Evolutionary conservation across 1,140 invertebrate genomes (phyloP).

Genomic region (Drosophila persimilis): DNA sequence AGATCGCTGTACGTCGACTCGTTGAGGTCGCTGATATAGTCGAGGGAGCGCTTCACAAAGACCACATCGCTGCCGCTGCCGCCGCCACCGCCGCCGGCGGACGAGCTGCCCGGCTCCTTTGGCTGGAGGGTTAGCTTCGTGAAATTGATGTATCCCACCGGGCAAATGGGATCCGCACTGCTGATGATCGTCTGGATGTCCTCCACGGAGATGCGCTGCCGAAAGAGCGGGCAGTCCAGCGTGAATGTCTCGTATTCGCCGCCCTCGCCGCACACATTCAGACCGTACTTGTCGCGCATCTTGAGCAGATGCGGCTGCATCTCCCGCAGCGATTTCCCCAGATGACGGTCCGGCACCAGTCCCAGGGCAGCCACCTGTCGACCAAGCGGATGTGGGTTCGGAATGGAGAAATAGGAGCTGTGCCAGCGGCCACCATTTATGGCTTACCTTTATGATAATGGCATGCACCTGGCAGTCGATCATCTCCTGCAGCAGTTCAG

Average conservation of each 20-base stretch:
- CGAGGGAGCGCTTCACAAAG: slow-evolving; percentile 84
- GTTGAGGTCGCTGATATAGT: slow-evolving; percentile 86
- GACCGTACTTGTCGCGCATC: slow-evolving; percentile 96
- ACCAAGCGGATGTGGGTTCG: background rate
- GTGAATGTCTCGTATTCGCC: slow-evolving; percentile 99
- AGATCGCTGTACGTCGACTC: slow-evolving; percentile 86
- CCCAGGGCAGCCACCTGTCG: slow-evolving; percentile 92
- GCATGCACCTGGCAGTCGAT: slow-evolving; percentile 95
- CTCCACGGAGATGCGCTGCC: slow-evolving; percentile 94
- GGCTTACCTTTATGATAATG: slow-evolving; percentile 93
- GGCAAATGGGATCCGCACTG: slow-evolving; percentile 95
- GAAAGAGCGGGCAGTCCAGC: slow-evolving; percentile 97
- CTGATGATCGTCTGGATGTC: slow-evolving; percentile 94
- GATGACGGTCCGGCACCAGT: slow-evolving; percentile 92
- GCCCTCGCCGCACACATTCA: slow-evolving; percentile 99
- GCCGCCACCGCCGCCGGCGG: slow-evolving; percentile 3
- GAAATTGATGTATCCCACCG: slow-evolving; percentile 96
- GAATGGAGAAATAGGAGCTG: slow-evolving; percentile 5
- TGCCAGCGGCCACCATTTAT: too few species aligned
- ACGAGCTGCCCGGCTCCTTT: slow-evolving; percentile 78
- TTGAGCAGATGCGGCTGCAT: slow-evolving; percentile 93
- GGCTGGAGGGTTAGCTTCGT: slow-evolving; percentile 90
- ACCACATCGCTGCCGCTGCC: slow-evolving; percentile 54
- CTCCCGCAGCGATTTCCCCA: slow-evolving; percentile 93
- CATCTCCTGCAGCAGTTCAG: slow-evolving; percentile 98